phyloP scores from a whole-genome alignment of 2,888 invertebrate genomes.

The Phyllotreta cruciferae region DNA sequence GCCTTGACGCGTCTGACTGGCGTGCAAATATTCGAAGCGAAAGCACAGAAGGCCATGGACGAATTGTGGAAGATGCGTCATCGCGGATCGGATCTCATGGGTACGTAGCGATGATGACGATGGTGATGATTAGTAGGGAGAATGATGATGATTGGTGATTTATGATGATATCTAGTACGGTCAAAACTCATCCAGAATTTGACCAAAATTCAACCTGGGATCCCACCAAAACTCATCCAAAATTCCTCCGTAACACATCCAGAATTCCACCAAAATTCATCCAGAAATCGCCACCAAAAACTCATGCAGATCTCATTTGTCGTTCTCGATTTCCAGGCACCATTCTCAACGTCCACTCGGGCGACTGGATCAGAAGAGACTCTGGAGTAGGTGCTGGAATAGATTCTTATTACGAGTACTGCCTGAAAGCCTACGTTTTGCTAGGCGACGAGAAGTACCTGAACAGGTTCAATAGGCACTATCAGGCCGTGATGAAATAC shows the following conservation, averaged over 20 bases:
- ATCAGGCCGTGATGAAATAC: slow-evolving; percentile 96
- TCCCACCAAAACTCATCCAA: too few species aligned
- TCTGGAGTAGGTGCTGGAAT: slow-evolving; percentile 99
- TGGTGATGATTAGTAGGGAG: neutral
- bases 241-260: too few species aligned
- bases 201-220: too few species aligned
- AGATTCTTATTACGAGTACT: slow-evolving; percentile 98
- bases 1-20: slow-evolving; percentile 92
- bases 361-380: slow-evolving; percentile 96
- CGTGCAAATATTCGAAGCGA: slow-evolving; percentile 90
- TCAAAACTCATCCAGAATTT: too few species aligned
- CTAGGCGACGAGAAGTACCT: slow-evolving; percentile 93
- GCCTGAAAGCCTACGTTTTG: slow-evolving; percentile 95
- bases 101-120: slow-evolving; percentile 54
- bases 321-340: slow-evolving; percentile 66
- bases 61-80: slow-evolving; percentile 95
- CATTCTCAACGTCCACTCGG: slow-evolving; percentile 93
- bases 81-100: slow-evolving; percentile 90
- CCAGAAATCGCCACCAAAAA: too few species aligned
- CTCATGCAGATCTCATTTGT: too few species aligned
- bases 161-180: too few species aligned
- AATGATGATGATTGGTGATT: neutral
- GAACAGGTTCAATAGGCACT: slow-evolving; percentile 93
- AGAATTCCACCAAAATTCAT: too few species aligned
- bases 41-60: slow-evolving; percentile 96